Conservation (phyloP, 1,140 invertebrate species). For the Leptonema lineaticorne region DNA sequence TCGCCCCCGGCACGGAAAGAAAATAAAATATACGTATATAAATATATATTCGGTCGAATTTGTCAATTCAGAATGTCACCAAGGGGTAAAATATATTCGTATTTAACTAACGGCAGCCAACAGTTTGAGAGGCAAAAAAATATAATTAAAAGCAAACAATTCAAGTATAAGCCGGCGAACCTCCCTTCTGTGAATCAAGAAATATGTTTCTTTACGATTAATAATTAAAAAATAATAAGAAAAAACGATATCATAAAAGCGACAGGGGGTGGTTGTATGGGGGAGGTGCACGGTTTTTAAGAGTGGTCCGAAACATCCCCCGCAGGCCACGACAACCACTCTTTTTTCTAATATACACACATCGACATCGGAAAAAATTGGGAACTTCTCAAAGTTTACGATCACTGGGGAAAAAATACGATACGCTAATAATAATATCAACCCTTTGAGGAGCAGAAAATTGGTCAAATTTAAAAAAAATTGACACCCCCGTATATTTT, state of each 20-base stretch:
- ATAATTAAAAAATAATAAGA: slow-evolving; percentile 44
- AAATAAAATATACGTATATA: neutral
- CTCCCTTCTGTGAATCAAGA: slow-evolving; percentile 41
- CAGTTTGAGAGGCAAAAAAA: slow-evolving; percentile 36
- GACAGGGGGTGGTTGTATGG: slow-evolving; percentile 17
- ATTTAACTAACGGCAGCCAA: slow-evolving; percentile 31
- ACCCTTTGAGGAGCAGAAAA: no score
- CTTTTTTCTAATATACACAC: slow-evolving; percentile 26
- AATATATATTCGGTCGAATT: slow-evolving; percentile 25
- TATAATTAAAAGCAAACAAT: slow-evolving; percentile 43
- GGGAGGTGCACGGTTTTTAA: neutral
- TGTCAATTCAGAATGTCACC: slow-evolving; percentile 41
- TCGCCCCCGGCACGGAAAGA: neutral
- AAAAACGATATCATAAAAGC: slow-evolving; percentile 42
- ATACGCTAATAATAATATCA: no score
- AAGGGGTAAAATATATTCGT: slow-evolving; percentile 36
- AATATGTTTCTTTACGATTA: slow-evolving; percentile 43
- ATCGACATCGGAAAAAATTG: slow-evolving; percentile 5
- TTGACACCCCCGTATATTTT: neutral
- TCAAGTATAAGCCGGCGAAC: slow-evolving; percentile 32
- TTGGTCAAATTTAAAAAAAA: neutral
- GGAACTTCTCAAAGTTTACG: slow-evolving; percentile 24
- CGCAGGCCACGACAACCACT: slow-evolving; percentile 6
- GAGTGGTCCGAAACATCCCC: slow-evolving; percentile 6
- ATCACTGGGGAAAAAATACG: no score